Evolutionary conservation across 92 coral and sea anemone genomes (phyloP).

Genomic region (Porites divaricata): DNA sequence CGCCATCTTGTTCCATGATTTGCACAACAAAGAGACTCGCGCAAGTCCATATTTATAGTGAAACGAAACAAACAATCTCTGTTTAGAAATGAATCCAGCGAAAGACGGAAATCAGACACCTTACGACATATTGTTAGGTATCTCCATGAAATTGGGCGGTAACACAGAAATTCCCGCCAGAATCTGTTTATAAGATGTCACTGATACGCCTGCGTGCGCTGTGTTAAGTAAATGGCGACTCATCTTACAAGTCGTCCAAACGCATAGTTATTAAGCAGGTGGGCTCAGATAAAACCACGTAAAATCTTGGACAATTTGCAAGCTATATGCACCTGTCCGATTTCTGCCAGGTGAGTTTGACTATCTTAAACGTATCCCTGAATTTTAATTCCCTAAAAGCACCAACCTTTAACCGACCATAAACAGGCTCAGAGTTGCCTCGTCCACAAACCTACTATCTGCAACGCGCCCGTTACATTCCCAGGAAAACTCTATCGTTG

Average conservation of each 20-base stretch:
- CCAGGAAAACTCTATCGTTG: background rate
- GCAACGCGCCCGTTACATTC: conserved; percentile 4
- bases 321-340: conserved; percentile 31
- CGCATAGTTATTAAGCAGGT: conserved; percentile 27
- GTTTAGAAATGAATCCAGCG: conserved; percentile 11
- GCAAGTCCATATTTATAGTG: conserved; percentile 52
- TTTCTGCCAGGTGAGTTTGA: conserved; percentile 18
- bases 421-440: background rate
- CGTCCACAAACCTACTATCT: conserved; percentile 11
- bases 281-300: conserved; percentile 39
- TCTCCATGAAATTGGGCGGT: background rate
- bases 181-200: conserved; percentile 13
- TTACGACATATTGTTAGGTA: background rate
- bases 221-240: conserved; percentile 45
- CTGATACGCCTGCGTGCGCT: background rate
- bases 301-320: conserved; percentile 38
- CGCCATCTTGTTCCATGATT: conserved; percentile 47
- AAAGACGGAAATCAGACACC: conserved; percentile 14
- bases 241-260: conserved; percentile 14
- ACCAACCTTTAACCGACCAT: conserved; percentile 48
- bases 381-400: conserved; percentile 11
- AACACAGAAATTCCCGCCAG: background rate
- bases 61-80: conserved; percentile 51
- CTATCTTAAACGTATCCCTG: conserved; percentile 4
- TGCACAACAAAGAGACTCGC: conserved; percentile 76